Evolutionary conservation across 2,797 vertebrate species (phyloP).

Genomic region (Betta splendens): DNA sequence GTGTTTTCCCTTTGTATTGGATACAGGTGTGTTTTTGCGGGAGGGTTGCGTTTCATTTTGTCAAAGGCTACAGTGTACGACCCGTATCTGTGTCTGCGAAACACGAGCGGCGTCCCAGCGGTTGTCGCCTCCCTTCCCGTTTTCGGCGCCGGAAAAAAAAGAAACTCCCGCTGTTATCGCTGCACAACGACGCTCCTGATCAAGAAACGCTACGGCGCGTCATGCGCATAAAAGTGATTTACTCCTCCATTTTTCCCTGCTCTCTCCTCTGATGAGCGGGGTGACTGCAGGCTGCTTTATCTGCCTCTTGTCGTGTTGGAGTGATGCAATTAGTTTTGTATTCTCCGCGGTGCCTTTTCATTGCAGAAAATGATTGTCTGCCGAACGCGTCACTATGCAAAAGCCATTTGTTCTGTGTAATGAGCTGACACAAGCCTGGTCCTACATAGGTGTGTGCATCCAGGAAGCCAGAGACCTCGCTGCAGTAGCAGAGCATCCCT

Average conservation of each 20-base stretch:
- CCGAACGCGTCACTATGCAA: slow-evolving; percentile 66
- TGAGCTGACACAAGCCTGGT: slow-evolving; percentile 57
- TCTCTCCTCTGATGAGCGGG: slow-evolving; percentile 57
- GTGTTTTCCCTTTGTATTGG: slow-evolving; percentile 40
- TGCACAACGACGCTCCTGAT: slow-evolving; percentile 59
- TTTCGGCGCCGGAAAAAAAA: slow-evolving; percentile 52
- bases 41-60: slow-evolving; percentile 50
- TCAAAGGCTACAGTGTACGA: slow-evolving; percentile 38
- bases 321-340: slow-evolving; percentile 75
- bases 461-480: slow-evolving; percentile 33
- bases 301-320: slow-evolving; percentile 69
- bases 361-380: slow-evolving; percentile 56
- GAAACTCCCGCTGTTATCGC: slow-evolving; percentile 57
- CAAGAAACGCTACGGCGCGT: slow-evolving; percentile 42
- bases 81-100: slow-evolving; percentile 58
- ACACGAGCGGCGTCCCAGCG: slow-evolving; percentile 30
- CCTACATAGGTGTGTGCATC: slow-evolving; percentile 38
- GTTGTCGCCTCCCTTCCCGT: slow-evolving; percentile 36
- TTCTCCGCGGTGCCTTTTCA: slow-evolving; percentile 57
- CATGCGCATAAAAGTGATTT: slow-evolving; percentile 57
- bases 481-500: slow-evolving; percentile 15
- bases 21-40: slow-evolving; percentile 40
- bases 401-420: slow-evolving; percentile 48
- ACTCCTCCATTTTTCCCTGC: slow-evolving; percentile 43
- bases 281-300: slow-evolving; percentile 64